Conservation (phyloP, 2,888 invertebrate species). For the Anthophora plumipes region DNA sequence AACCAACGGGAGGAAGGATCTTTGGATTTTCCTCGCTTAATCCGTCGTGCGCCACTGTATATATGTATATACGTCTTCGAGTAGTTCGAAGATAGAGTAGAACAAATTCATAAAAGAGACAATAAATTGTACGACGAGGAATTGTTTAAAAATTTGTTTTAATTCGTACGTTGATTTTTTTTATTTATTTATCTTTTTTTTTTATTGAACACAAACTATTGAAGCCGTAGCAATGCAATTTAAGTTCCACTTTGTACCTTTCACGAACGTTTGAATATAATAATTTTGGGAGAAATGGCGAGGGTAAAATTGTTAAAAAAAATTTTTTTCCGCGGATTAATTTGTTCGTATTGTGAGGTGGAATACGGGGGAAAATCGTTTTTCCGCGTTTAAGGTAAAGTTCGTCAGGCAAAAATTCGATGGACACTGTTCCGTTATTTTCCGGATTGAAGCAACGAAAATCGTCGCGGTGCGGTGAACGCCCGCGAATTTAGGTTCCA, state of each 20-base stretch:
- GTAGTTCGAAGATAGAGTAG: background rate
- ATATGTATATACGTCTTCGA: background rate
- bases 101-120: too few species aligned
- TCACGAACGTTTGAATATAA: too few species aligned
- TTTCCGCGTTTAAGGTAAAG: background rate
- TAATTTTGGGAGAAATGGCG: too few species aligned
- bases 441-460: constrained; percentile 7
- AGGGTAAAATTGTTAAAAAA: background rate
- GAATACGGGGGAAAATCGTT: background rate
- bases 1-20: constrained; percentile 65
- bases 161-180: background rate
- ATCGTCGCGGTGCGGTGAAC: constrained; percentile 19
- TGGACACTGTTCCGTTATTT: constrained; percentile 17
- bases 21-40: constrained; percentile 72
- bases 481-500: constrained; percentile 31
- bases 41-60: constrained; percentile 68
- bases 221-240: too few species aligned
- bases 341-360: background rate
- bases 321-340: too few species aligned
- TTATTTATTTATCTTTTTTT: too few species aligned
- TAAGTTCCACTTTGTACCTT: too few species aligned
- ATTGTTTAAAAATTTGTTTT: background rate
- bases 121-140: background rate
- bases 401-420: constrained; percentile 1
- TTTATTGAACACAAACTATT: too few species aligned